These are phyloP conservation scores for Drosophila paulistorum DNA, from an alignment of 1,140 invertebrate genomes.

Conservation along the genomic window DNA sequence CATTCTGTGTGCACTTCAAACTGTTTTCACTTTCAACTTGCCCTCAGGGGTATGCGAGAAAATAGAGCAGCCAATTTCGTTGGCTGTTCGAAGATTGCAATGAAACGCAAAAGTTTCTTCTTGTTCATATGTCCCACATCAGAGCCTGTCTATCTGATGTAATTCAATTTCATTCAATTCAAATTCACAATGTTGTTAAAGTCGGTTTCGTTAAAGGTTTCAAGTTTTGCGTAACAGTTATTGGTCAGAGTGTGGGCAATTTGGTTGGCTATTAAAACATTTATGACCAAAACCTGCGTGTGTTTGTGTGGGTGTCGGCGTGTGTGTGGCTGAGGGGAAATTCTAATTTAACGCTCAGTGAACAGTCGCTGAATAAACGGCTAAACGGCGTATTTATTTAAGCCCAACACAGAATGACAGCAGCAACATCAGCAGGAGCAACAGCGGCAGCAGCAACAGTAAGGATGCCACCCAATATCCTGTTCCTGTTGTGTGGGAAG, in stretches of 20 bases:
- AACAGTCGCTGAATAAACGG: conserved; percentile 45
- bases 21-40: conserved; percentile 3
- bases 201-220: too few relatives aligned
- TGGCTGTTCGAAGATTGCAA: background rate
- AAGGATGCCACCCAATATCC: conserved; percentile 60
- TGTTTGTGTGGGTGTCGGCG: background rate
- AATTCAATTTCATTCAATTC: conserved; percentile 26
- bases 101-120: conserved; percentile 51
- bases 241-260: conserved; percentile 33
- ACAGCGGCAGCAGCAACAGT: background rate
- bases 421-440: background rate
- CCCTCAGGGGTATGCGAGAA: conserved; percentile 15
- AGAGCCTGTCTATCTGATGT: conserved; percentile 51
- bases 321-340: conserved; percentile 25
- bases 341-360: conserved; percentile 77
- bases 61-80: conserved; percentile 32
- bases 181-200: background rate
- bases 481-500: conserved; percentile 42
- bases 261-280: conserved; percentile 66
- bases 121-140: conserved; percentile 44
- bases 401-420: conserved; percentile 11
- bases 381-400: conserved; percentile 49
- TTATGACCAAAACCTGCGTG: conserved; percentile 43
- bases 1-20: conserved; percentile 30
- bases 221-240: background rate